Evolutionary conservation across 2,113 vertebrate species (phyloP).

Genomic region (Pelecanoides urinatrix): DNA sequence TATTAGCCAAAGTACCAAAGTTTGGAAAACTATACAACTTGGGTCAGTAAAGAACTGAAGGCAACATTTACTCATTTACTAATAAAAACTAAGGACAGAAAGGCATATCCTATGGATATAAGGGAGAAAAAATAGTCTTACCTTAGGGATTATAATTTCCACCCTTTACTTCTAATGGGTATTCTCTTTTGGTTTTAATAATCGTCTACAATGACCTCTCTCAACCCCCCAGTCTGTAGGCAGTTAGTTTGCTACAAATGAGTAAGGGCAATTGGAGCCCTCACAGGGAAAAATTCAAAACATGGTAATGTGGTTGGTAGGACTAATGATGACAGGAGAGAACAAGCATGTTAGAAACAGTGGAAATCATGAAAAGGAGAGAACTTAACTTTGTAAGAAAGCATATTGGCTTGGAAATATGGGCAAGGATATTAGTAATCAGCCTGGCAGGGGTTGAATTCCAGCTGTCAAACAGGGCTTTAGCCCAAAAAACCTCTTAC

Average conservation of each 20-base stretch:
- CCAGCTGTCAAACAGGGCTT: not conserved
- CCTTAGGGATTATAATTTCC: not conserved
- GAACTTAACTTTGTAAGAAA: not conserved
- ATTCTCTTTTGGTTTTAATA: not conserved
- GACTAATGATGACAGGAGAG: not conserved
- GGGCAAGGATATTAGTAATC: not conserved
- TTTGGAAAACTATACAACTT: not conserved
- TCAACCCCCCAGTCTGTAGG: not conserved
- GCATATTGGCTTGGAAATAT: not conserved
- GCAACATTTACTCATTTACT: not conserved
- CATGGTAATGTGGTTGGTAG: not conserved
- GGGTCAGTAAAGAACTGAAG: not conserved
- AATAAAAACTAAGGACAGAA: not conserved
- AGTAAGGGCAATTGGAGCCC: not conserved
- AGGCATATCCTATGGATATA: not conserved
- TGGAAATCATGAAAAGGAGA: not conserved
- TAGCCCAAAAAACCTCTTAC: not conserved
- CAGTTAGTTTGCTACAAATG: not conserved
- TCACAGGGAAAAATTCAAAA: not conserved
- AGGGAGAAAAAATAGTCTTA: not conserved
- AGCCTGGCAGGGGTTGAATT: not conserved
- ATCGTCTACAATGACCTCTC: not conserved
- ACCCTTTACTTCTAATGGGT: not conserved
- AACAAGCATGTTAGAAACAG: not conserved
- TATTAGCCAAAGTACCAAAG: not conserved